These are phyloP conservation scores for Haemorhous mexicanus DNA, from an alignment of 2,113 vertebrate genomes.

Conservation along the genomic window DNA sequence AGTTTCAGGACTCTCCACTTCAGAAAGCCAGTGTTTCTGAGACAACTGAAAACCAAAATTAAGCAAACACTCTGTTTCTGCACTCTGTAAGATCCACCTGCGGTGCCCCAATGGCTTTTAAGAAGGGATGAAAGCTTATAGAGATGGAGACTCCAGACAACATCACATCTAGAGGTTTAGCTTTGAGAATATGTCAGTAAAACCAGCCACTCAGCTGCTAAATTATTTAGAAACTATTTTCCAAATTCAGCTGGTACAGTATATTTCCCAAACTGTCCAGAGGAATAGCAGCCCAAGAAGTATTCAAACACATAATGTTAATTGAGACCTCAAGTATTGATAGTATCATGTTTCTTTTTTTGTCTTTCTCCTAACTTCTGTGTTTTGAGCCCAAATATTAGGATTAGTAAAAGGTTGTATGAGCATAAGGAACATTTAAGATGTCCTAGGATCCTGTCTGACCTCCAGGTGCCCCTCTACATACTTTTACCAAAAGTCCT, in stretches of 20 bases:
- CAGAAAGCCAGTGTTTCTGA: not conserved
- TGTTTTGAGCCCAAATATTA: not conserved
- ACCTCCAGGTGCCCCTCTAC: not conserved
- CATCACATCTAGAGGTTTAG: not conserved
- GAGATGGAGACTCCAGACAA: not conserved
- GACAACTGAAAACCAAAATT: not conserved
- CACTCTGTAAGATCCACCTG: not conserved
- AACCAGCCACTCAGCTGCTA: not conserved
- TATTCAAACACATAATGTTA: not conserved
- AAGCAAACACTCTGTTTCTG: not conserved
- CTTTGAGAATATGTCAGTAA: not conserved
- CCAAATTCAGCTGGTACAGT: not conserved
- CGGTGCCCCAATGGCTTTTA: not conserved
- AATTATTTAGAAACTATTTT: not conserved
- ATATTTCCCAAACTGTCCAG: not conserved
- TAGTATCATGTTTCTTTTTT: not conserved
- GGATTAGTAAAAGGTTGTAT: not conserved
- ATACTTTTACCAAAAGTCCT: not conserved
- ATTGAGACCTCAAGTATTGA: not conserved
- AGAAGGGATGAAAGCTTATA: not conserved
- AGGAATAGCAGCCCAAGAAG: not conserved
- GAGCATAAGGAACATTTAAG: not conserved
- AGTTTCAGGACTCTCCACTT: not conserved
- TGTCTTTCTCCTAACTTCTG: not conserved
- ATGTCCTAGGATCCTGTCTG: not conserved